Evolutionary conservation across 2,797 vertebrate species (phyloP), one percentile per base, ranked within the genome.

Genomic region (Hemitrygon akajei): DNA sequence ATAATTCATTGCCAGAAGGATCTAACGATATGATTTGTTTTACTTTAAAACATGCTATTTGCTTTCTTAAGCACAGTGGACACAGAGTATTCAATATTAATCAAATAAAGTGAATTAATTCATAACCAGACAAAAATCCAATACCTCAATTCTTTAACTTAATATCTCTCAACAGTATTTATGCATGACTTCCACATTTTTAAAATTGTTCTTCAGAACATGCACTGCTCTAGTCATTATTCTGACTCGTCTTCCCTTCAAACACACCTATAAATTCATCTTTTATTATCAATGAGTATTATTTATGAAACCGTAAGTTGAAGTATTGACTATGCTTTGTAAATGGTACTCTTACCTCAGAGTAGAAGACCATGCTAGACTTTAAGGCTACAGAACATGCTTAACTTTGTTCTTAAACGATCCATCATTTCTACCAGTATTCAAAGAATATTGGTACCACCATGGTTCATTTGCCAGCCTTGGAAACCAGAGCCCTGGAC

Each of bases 21-120:
- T 76, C 7, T 94, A 96, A 96, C 95, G 95, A 94, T 82, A 93
- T 94, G 94, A 94, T 95, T 96, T 84, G 69, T 94, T 96, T 96
- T 96, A 94, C 94, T 95, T 93, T 84, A 93, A 34, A 40, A 75
- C 95, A 94, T 94, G 56, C 69, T 95, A 76, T 96, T 96, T 96
- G 73, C 91, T 95, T 95, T 94, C 94, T 95, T 94, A 94, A 91
- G 71, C 94, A 94, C 94, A 94, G 75, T 94, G 56, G 95, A 92
- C n/a, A 93, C 80, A 96, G 95, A 95, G 95, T 93, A 94, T 94
- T 95, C 89, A 94, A 56, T 93, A 73, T 94, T 95, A 96, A 96
- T 96, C 27, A 86, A 96, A 95, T 93, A 95, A 66, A 94, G 20
- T 94, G 94, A 95, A 94, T 80, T 95, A 94, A 95, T 95, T 95